phyloP scores from a whole-genome alignment of 2,113 vertebrate genomes.

The Myrmecobius fasciatus region DNA sequence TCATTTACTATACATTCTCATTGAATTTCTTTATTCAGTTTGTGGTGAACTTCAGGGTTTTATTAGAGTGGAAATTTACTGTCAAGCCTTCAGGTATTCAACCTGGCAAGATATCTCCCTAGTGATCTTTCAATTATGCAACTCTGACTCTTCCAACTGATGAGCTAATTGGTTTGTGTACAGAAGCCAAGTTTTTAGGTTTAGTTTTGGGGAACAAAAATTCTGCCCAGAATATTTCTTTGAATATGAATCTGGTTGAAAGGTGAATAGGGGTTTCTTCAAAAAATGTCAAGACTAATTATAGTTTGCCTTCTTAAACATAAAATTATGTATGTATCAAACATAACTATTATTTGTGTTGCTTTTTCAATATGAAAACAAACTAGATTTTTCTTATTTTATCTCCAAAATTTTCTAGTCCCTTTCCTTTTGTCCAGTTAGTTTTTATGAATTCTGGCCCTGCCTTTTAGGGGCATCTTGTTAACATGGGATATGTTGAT shows the following conservation, averaged over 20 bases:
- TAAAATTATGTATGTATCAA: background rate
- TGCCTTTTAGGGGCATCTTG: background rate
- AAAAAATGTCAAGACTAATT: background rate
- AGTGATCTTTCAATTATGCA: background rate
- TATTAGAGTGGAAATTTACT: background rate
- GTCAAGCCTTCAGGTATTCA: background rate
- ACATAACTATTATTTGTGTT: background rate
- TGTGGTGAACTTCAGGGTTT: background rate
- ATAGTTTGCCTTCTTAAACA: background rate
- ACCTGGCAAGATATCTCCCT: too few relatives aligned
- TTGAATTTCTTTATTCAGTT: background rate
- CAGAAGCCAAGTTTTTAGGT: background rate
- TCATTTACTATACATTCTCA: background rate
- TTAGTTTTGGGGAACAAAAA: background rate
- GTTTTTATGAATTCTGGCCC: background rate
- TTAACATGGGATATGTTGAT: background rate
- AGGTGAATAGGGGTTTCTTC: background rate
- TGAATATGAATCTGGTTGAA: background rate
- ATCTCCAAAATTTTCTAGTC: background rate
- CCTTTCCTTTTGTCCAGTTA: background rate
- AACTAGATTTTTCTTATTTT: background rate
- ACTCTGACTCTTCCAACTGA: background rate
- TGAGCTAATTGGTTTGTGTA: background rate
- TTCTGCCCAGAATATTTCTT: background rate
- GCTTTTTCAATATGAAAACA: background rate